Evolutionary conservation across 1,140 invertebrate species (phyloP), one percentile per base, ranked within the genome.

Genomic region (Euschistus heros): DNA sequence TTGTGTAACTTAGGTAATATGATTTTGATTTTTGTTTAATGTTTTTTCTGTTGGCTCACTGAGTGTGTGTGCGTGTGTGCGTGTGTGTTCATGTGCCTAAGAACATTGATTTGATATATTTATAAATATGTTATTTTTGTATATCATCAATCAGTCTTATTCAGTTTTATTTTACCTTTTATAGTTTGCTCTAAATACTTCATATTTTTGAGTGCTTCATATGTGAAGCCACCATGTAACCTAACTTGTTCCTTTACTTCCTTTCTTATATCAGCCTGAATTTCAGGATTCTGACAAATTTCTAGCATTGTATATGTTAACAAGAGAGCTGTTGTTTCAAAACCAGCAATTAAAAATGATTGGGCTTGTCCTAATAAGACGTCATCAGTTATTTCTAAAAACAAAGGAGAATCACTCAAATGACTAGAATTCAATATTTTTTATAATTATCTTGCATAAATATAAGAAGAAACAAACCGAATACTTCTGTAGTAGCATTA

Each of bases 391-490:
- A 47, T 47, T 47, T 47, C 46, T 47, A 47, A n/a, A 20, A n/a
- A 20, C 15, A 47, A n/a, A n/a, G n/a, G n/a, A n/a, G n/a, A n/a
- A n/a, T n/a, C n/a, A n/a, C n/a, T n/a, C n/a, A n/a, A n/a, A n/a
- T n/a, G n/a, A n/a, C n/a, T n/a, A n/a, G n/a, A n/a, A n/a, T n/a
- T n/a, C n/a, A n/a, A n/a, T n/a, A n/a, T n/a, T n/a, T n/a, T n/a
- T n/a, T n/a, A n/a, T n/a, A n/a, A n/a, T n/a, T n/a, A n/a, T n/a
- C n/a, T n/a, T n/a, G n/a, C n/a, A n/a, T n/a, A n/a, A n/a, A n/a
- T n/a, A n/a, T n/a, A n/a, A 27, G 5, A 27, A 59, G 8, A 42
- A 26, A 47, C 50, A 18, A 24, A 65, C 64, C 64, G 30, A 46
- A 47, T 60, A 7, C 15, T 27, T 60, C 57, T 27, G 55, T 18